Conservation (phyloP, 2,888 invertebrate genomes). For the Ypsolopha sequella region DNA sequence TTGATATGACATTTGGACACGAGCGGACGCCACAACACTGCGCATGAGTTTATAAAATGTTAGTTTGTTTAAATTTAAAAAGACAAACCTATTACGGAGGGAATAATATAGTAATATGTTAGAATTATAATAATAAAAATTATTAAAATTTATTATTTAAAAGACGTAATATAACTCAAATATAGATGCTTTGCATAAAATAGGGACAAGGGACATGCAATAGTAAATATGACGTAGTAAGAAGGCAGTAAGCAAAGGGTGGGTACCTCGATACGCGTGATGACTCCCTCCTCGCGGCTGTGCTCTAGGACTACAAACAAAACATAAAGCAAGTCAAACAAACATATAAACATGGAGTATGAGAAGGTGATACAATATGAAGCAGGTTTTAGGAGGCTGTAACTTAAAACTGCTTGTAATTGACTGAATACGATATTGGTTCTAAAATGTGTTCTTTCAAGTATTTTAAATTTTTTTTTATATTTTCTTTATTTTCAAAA, state of each 20-base stretch:
- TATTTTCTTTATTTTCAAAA: too few relatives aligned
- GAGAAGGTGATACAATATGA: too few relatives aligned
- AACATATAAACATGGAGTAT: conserved; percentile 33
- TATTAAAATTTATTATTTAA: background rate
- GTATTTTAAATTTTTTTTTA: too few relatives aligned
- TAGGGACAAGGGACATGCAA: conserved; percentile 10
- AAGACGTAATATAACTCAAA: background rate
- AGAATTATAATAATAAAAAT: conserved; percentile 7
- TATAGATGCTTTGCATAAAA: conserved; percentile 8
- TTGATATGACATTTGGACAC: conserved; percentile 33
- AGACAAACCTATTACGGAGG: too few relatives aligned
- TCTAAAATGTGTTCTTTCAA: too few relatives aligned
- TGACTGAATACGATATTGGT: too few relatives aligned
- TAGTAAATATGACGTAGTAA: background rate
- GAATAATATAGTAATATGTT: background rate
- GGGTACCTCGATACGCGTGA: conserved; percentile 69
- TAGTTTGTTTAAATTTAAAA: conserved; percentile 12
- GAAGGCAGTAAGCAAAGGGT: conserved; percentile 47
- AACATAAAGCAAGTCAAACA: conserved; percentile 67
- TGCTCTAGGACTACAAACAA: conserved; percentile 71
- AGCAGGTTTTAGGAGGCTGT: too few relatives aligned
- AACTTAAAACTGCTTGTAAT: too few relatives aligned
- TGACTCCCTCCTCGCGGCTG: conserved; percentile 71
- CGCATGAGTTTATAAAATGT: conserved; percentile 22
- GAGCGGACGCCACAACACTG: conserved; percentile 66